These are phyloP conservation scores for Strix aluco DNA, from an alignment of 2,113 vertebrate species.

Conservation along the genomic window DNA sequence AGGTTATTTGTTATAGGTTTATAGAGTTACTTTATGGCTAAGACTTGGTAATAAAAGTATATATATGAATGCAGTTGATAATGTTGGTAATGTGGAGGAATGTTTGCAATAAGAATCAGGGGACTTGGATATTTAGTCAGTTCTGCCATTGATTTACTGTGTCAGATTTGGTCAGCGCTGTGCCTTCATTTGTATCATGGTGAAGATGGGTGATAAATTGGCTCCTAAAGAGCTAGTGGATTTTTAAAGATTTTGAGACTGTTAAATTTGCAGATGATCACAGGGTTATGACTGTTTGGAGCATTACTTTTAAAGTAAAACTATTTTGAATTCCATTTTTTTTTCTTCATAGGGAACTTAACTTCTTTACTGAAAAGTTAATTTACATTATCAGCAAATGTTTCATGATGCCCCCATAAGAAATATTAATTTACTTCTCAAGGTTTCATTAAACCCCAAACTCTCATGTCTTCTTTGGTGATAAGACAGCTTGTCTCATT, in stretches of 20 bases:
- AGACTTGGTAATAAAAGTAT: neutral
- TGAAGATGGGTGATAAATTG: neutral
- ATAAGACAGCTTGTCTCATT: neutral
- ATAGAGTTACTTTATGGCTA: neutral
- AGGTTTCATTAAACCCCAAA: neutral
- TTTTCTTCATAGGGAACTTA: neutral
- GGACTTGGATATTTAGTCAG: neutral
- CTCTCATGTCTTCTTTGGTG: neutral
- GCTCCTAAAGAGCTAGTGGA: neutral
- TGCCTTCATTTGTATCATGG: neutral
- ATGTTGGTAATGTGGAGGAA: neutral
- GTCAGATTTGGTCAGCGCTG: neutral
- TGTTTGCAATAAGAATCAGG: neutral
- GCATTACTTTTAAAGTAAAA: neutral
- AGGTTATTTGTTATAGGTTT: neutral
- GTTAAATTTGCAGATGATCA: neutral
- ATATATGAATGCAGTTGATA: neutral
- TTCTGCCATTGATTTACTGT: neutral
- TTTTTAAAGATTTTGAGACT: neutral
- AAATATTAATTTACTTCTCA: neutral
- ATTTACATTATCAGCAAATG: neutral
- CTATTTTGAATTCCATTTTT: neutral
- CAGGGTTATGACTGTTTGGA: neutral
- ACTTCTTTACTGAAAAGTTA: neutral
- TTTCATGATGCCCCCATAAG: neutral